These are phyloP conservation scores for Chymomyza costata DNA, from an alignment of 1,140 invertebrate genomes.

Conservation along the genomic window DNA sequence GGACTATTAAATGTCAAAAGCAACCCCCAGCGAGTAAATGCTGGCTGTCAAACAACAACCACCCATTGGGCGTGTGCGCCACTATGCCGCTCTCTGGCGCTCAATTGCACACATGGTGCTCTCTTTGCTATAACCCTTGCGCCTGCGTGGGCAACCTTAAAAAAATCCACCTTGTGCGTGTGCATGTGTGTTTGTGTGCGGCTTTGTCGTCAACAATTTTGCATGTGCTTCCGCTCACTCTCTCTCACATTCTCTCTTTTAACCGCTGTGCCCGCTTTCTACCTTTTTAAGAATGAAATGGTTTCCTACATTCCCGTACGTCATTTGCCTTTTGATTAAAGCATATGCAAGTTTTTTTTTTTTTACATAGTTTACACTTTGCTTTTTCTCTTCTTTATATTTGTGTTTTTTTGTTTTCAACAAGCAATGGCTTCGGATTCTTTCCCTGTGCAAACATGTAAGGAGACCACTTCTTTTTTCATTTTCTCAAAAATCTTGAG, in stretches of 20 bases:
- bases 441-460: neutral
- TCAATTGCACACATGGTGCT: too few species aligned
- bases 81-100: constrained; percentile 10
- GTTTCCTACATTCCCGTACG: constrained; percentile 55
- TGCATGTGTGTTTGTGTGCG: too few species aligned
- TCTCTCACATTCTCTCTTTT: constrained; percentile 6
- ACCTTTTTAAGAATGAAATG: constrained; percentile 60
- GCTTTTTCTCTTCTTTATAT: constrained; percentile 16
- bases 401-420: neutral
- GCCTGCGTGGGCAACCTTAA: constrained; percentile 11
- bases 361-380: too few species aligned
- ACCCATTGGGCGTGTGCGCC: constrained; percentile 52
- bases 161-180: too few species aligned
- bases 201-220: constrained; percentile 29
- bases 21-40: constrained; percentile 33
- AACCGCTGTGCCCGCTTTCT: constrained; percentile 15
- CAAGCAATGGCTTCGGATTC: neutral
- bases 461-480: too few species aligned
- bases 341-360: constrained; percentile 49
- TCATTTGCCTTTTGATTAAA: constrained; percentile 60
- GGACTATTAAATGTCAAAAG: constrained; percentile 44
- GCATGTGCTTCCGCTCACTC: constrained; percentile 10
- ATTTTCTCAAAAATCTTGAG: constrained; percentile 6
- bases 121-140: constrained; percentile 16
- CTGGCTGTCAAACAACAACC: constrained; percentile 46